These are phyloP conservation scores for Enteromius paludinosus DNA, from an alignment of 2,797 vertebrate genomes.

Conservation along the genomic window DNA sequence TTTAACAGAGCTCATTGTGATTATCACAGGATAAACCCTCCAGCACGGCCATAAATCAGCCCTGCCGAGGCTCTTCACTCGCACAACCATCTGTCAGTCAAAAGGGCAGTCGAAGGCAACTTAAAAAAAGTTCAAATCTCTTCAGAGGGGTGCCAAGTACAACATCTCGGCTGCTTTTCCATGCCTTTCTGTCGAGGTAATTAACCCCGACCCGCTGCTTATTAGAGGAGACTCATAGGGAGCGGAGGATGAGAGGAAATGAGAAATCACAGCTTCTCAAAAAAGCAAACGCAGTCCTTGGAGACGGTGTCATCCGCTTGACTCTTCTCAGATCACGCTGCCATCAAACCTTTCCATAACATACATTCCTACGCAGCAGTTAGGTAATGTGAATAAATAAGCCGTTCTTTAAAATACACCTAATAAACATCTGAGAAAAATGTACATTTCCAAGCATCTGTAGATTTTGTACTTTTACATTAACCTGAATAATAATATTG, in stretches of 20 bases:
- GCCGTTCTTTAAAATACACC: neutral
- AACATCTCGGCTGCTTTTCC: constrained; percentile 20
- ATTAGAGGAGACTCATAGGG: constrained; percentile 47
- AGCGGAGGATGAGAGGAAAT: constrained; percentile 43
- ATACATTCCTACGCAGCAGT: constrained; percentile 14
- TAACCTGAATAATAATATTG: neutral
- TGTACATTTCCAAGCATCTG: neutral
- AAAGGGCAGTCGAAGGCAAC: constrained; percentile 21
- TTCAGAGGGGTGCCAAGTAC: constrained; percentile 21
- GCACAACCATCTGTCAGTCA: constrained; percentile 36
- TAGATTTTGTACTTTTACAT: neutral
- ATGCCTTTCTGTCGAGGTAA: constrained; percentile 61
- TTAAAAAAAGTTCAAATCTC: constrained; percentile 17
- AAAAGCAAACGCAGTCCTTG: constrained; percentile 7
- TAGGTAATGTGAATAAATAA: constrained; percentile 8
- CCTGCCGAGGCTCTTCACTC: constrained; percentile 19
- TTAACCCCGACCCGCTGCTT: constrained; percentile 56
- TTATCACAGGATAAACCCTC: constrained; percentile 54
- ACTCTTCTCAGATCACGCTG: constrained; percentile 26
- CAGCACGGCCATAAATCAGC: constrained; percentile 52
- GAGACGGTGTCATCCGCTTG: constrained; percentile 10
- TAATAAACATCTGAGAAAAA: neutral
- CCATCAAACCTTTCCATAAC: constrained; percentile 32
- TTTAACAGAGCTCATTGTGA: constrained; percentile 54
- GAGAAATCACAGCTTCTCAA: constrained; percentile 50